Percentiles rank a stretch among this genome's conserved stretches.
These are phyloP conservation scores for Ranitomeya imitator DNA, from an alignment of 2,113 vertebrate species.

Conservation along the genomic window DNA sequence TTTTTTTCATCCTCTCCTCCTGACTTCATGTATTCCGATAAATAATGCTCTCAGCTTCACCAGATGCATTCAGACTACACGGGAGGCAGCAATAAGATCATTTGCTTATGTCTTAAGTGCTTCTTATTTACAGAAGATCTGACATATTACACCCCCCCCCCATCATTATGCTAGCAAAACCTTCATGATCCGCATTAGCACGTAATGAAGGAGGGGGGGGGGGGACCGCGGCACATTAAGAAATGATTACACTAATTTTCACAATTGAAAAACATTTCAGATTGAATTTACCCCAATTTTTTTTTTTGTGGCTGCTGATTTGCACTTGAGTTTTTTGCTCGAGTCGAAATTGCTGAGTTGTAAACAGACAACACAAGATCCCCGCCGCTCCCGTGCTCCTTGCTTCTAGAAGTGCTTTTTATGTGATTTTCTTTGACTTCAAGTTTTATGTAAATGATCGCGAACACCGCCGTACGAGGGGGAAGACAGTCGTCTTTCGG, in stretches of 20 bases:
- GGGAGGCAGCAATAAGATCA: constrained; percentile 53
- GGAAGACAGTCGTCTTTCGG: background rate
- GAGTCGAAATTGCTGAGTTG: constrained; percentile 7
- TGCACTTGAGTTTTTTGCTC: background rate
- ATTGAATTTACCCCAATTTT: constrained; percentile 44
- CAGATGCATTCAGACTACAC: constrained; percentile 43
- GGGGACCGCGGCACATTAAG: constrained; percentile 45
- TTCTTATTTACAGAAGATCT: constrained; percentile 55
- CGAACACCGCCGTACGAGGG: background rate
- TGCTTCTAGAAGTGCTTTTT: background rate
- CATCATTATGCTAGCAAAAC: constrained; percentile 41
- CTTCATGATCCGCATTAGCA: constrained; percentile 50
- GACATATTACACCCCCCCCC: constrained; percentile 36
- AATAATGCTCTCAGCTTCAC: constrained; percentile 49
- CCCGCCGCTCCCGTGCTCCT: background rate
- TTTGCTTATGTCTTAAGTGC: constrained; percentile 57
- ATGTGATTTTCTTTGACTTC: constrained; percentile 34
- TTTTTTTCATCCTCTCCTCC: background rate
- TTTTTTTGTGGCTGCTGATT: constrained; percentile 36
- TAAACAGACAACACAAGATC: constrained; percentile 1
- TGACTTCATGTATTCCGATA: constrained; percentile 51
- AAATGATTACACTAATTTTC: constrained; percentile 53
- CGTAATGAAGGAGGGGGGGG: constrained; percentile 15
- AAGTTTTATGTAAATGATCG: constrained; percentile 33
- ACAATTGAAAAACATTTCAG: constrained; percentile 52